phyloP scores from a whole-genome alignment of 2,797 vertebrate species.

The Lophius americanus region DNA sequence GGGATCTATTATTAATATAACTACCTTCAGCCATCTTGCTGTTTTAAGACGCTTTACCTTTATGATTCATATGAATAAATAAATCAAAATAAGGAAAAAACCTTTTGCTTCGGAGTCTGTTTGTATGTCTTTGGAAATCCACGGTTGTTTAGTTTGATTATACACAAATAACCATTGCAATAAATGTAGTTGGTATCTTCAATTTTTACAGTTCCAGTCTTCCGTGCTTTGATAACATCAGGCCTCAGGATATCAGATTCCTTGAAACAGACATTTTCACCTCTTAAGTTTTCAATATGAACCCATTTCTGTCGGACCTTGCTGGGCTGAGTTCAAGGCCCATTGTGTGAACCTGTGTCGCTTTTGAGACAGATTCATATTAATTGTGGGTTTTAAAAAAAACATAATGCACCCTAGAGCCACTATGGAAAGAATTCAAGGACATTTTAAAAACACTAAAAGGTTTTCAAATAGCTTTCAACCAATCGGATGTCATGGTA shows the following conservation, averaged over 20 bases:
- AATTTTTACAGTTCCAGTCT: background rate
- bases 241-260: background rate
- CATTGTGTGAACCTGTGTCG: background rate
- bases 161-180: background rate
- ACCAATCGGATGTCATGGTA: background rate
- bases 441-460: constrained; percentile 12
- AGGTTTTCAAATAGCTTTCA: constrained; percentile 13
- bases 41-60: no score
- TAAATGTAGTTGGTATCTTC: background rate
- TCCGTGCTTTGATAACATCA: background rate
- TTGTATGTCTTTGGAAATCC: background rate
- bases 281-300: background rate
- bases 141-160: constrained; percentile 1
- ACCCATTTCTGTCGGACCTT: constrained; percentile 2
- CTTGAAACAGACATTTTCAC: background rate
- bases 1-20: no score
- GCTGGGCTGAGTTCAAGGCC: background rate
- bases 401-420: background rate
- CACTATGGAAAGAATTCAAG: constrained; percentile 10
- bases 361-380: background rate
- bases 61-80: no score
- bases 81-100: no score
- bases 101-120: no score
- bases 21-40: no score
- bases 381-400: background rate